Conservation (phyloP, 2,113 vertebrate genomes). For the Charadrius vociferus region DNA sequence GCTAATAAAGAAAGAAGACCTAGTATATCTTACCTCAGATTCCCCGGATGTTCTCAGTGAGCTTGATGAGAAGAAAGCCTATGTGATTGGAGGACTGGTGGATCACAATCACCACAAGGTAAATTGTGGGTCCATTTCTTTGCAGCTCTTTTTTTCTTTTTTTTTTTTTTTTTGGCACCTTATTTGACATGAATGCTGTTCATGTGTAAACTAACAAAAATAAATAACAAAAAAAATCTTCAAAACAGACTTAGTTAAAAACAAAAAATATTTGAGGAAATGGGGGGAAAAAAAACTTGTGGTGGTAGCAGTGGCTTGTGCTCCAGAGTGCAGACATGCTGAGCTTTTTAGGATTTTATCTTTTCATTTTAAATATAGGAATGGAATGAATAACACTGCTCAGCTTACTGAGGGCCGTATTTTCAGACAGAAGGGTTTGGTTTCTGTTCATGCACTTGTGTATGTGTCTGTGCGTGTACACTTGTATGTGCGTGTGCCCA, state of each 20-base stretch:
- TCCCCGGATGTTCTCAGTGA: constrained; percentile 89
- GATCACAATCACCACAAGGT: constrained; percentile 99
- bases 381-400: background rate
- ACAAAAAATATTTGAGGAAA: background rate
- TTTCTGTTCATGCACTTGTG: background rate
- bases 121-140: background rate
- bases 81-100: constrained; percentile 94
- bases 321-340: background rate
- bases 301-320: background rate
- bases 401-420: background rate
- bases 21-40: constrained; percentile 96
- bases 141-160: background rate
- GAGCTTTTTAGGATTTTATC: background rate
- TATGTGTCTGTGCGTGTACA: accelerated
- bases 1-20: constrained; percentile 85
- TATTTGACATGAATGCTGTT: background rate
- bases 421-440: constrained; percentile 1
- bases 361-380: constrained; percentile 2
- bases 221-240: background rate
- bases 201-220: background rate
- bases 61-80: constrained; percentile 90
- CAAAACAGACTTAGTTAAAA: background rate
- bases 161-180: background rate
- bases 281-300: background rate
- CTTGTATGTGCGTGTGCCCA: background rate